Percentiles rank a stretch among this genome's conserved stretches.
These are phyloP conservation scores for Netelia inedita DNA, from an alignment of 2,888 invertebrate species.

Conservation along the genomic window DNA sequence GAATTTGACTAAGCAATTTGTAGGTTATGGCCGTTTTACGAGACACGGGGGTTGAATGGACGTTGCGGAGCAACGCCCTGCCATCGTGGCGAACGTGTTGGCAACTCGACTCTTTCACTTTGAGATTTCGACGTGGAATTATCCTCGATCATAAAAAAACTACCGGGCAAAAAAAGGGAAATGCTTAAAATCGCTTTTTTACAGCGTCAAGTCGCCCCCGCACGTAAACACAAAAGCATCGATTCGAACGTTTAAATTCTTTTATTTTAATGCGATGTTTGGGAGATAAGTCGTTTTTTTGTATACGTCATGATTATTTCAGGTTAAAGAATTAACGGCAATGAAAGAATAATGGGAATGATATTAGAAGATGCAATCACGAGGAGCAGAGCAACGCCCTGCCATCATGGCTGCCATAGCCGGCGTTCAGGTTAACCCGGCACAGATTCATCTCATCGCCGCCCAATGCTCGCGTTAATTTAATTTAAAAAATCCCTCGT, in stretches of 20 bases:
- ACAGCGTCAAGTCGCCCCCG: not conserved
- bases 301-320: not conserved
- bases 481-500: not conserved
- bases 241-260: no score
- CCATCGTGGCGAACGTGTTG: conserved; percentile 63
- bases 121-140: not conserved
- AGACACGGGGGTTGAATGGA: conserved; percentile 7
- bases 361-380: conserved; percentile 50
- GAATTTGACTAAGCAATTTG: not conserved
- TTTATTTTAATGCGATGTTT: not conserved
- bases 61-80: conserved; percentile 68
- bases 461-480: not conserved
- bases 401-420: conserved; percentile 79
- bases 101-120: conserved; percentile 2
- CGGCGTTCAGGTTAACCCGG: conserved; percentile 68
- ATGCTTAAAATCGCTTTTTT: not conserved
- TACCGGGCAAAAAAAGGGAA: not conserved
- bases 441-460: conserved; percentile 1
- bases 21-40: not conserved
- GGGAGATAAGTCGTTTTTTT: not conserved
- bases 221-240: not conserved
- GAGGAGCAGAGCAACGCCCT: conserved; percentile 80
- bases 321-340: not conserved
- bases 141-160: not conserved
- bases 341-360: not conserved